Base-by-base conservation (phyloP, 2,888 invertebrate genomes). In the Drosophila pegasa region DNA sequence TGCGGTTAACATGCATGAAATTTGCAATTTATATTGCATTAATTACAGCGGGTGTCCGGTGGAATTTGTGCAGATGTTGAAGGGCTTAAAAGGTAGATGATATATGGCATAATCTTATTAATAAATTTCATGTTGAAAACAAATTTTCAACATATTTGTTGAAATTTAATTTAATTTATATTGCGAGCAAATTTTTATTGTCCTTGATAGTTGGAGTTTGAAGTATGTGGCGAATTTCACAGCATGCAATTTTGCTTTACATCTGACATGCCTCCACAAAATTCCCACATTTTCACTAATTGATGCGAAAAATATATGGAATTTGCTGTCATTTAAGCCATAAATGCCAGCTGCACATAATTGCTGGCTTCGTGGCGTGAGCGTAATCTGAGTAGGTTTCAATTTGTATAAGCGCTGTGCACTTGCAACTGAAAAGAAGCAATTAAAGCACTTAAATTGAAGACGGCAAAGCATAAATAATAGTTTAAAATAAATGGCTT, bases 11-110 rank as follows among this genome's bases (percentile, higher is more conserved):
- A 18, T 18, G 22, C 12, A 37, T 31, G 22, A 14, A 27, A 29
- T 50, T 25, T 20, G 2, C 27, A 41, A 57, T 54, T 54, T 35
- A 37, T 43, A 27, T n/a, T 33, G 38, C 52, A 38, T 38, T 18
- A 27, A 40, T 38, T 38, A n/a, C 14, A 38, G 50, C 31, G 18
- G 0, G 3, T 45, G 16, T 43, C 18, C 45, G 16, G 29, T 18
- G 47, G 29, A 29, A 27, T 27, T 25, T 27, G 27, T 16, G 25
- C 41, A 43, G 14, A 41, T 48, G 47, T 18, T 14, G 29, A 0
- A 10, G 14, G 9, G 16, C n/a, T 10, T 7, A 5, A 29, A 18
- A 10, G 16, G 40, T 14, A 12, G 6, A 12, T 38, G 9, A n/a
- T 25, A 43, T 25, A 2, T 25, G 2, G 9, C 25, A 25, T 9